These are phyloP conservation scores for Cheirogaleus major DNA, from an alignment of 2,797 vertebrate species.

Conservation along the genomic window DNA sequence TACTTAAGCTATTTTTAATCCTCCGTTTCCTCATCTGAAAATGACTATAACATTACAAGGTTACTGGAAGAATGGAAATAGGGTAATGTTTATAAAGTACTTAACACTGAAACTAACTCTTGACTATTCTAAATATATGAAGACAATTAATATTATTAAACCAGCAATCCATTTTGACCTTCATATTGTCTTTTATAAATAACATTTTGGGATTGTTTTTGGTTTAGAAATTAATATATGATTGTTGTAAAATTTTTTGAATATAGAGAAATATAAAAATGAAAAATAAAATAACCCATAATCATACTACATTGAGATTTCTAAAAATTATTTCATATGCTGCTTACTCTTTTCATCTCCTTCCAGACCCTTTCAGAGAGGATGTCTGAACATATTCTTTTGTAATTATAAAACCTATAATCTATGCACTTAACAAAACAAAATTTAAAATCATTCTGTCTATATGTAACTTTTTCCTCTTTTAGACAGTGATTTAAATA, in stretches of 20 bases:
- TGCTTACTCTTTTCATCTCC: background rate
- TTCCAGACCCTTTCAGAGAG: background rate
- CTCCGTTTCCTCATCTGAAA: background rate
- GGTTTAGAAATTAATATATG: background rate
- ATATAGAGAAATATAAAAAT: background rate
- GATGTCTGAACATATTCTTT: background rate
- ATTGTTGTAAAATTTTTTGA: background rate
- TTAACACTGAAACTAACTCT: background rate
- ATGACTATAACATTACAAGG: background rate
- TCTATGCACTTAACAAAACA: background rate
- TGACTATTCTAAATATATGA: background rate
- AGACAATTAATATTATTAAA: background rate
- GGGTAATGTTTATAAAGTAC: background rate
- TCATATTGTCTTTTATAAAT: background rate
- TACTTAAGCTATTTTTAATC: background rate
- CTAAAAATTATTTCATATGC: background rate
- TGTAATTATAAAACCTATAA: background rate
- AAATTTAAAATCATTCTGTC: background rate
- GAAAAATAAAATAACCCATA: background rate
- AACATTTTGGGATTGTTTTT: background rate
- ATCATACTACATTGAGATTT: background rate
- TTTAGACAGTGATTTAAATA: background rate
- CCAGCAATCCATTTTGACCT: background rate
- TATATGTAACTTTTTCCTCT: background rate
- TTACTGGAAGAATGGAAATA: background rate